Evolutionary conservation across 2,113 vertebrate species (phyloP), one percentile per base, ranked within the genome.

Genomic region (Proteles cristata): DNA sequence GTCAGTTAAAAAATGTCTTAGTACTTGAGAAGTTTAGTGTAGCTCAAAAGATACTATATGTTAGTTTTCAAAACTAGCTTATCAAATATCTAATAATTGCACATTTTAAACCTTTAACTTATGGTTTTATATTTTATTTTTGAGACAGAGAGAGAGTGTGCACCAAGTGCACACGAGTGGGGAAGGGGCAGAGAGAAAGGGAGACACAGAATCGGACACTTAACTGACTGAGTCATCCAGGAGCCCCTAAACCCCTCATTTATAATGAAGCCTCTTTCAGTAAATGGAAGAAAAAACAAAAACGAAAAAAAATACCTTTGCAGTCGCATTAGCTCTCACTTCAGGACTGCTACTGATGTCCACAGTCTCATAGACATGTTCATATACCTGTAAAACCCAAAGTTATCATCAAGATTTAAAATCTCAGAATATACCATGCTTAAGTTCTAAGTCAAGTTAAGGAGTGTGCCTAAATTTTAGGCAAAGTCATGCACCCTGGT

Each of bases 271-370:
- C 45, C 23, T 43, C 66, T 87, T 53, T 96, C 89, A 48, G 88
- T 53, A 71, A 2, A 80, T 10, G 74, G 21, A 71, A 21, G 15
- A 9, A 48, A 31, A 76, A 76, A 8, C 11, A 43, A 73, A 25
- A 21, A 63, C 61, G 4, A 82, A 84, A 90, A 23, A 12, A 74
- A 77, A 97, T 99, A 99, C 99, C 99, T 99, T 99, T 39, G 99
- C 99, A 89, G 99, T 99, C 65, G 99, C 99, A 94, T 99, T 99
- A 95, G 99, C 99, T 98, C 99, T 98, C 89, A 99, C 99, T 98
- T 99, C 99, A 8, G 99, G 99, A 97, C 99, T 99, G 98, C 99
- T 99, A 98, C 99, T 99, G 98, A 99, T 99, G 97, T 99, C 99
- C 98, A 99, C 99, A 0, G 99, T 99, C 98, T 99, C 99, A 91